Evolutionary conservation across 2,888 invertebrate species (phyloP), one percentile per base, ranked within the genome.

Genomic region (Chrysodeixis includens): DNA sequence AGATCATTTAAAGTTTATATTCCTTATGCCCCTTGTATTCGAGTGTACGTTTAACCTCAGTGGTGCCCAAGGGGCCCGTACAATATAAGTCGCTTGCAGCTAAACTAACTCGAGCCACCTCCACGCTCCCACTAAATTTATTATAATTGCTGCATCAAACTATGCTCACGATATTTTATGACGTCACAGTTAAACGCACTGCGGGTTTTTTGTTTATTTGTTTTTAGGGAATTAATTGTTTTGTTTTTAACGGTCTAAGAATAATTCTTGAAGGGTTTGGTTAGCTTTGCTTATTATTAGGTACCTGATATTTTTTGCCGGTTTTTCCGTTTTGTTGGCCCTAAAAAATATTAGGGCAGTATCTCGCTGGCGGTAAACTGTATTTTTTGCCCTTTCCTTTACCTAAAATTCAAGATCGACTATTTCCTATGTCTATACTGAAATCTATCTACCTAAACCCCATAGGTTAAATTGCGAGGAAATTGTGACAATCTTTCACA

Each of bases 131-230:
- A 69, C 78, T 81, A 83, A 86, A 88, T 88, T 89, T 88, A 89
- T 89, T 88, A 85, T 87, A 87, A 89, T 88, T 88, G 88, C 85
- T 73, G 75, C 71, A 80, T 77, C 79, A 71, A 75, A 82, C 79
- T 81, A 76, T 60, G 71, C 69, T 60, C 20, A 56, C 32, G 63
- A 76, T 64, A 73, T 77, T 71, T 78, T 72, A 62, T 78, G 73
- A 65, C 56, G 66, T 69, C 54, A 51, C 64, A 53, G 66, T 66
- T 56, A 58, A 67, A 71, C 71, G 71, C 69, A 75, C 44, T 78
- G 75, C 78, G 65, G 67, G 22, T 20, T 22, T 62, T 66, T 79
- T 32, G 16, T 46, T n/a, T 44, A 46, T 30, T 35, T 30, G 9
- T 49, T 30, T 44, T 60, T 30, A 22, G 20, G 40, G 46, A 26